Evolutionary conservation across 2,113 vertebrate genomes (phyloP), one percentile per base, ranked within the genome.

Genomic region (Coptodon rendalli): DNA sequence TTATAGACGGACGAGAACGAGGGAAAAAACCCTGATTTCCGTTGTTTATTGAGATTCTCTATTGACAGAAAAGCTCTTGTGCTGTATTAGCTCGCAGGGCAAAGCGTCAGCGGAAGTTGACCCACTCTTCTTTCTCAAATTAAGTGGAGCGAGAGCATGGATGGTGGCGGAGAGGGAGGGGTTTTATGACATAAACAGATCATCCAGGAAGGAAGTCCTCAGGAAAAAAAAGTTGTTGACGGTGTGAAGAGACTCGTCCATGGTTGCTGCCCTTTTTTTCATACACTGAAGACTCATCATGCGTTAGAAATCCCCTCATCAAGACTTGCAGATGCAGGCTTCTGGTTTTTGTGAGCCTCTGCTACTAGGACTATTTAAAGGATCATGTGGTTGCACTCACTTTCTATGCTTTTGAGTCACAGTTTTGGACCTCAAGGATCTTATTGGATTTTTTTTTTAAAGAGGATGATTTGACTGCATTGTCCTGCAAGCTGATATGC

Each of bases 151-250:
- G 63, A 71, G 53, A 89, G 68, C 48, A 90, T 90, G 76, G 61
- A 14, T 82, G 13, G 17, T 68, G 66, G 88, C 76, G 31, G 59
- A 79, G 43, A 86, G 76, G 61, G 59, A 29, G 29, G 80, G 12
- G 36, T 73, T 86, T 54, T 54, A 83, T 76, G 36, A 63, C 34
- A 53, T 80, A 29, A 50, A 81, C 81, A 50, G 48, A 87, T 92
- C 38, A 86, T 82, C 52, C 68, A 84, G 90, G 91, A 89, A 92
- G 91, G 90, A 92, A 89, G 78, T 90, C 61, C 48, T 90, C 57
- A n/a, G 63, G 17, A 43, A 68, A 27, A 54, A 78, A 86, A 29
- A 56, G 73, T 53, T 68, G 29, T 40, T 86, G 17, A 34, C 24
- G 59, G 59, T n/a, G 29, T 57, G 45, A 57, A 31, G 29, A 61